Evolutionary conservation across 2,888 invertebrate species (phyloP), one percentile per base, ranked within the genome.

Genomic region (Girardia tigrina): DNA sequence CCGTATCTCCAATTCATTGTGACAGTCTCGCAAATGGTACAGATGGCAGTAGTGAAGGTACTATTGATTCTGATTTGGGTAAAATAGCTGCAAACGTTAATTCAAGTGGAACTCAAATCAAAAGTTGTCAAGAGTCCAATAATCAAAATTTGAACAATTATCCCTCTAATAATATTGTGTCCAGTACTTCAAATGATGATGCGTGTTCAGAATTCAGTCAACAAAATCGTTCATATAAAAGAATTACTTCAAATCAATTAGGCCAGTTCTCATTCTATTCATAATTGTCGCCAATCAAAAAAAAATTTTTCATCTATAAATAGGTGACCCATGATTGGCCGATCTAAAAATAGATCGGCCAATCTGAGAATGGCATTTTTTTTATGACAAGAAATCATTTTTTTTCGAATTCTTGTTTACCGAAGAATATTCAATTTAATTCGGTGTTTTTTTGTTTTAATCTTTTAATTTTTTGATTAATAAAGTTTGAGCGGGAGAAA

Each of bases 11-110:
- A 56, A 4, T 56, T 56, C 56, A 56, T n/a, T 56, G 56, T 56
- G 56, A 56, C n/a, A 56, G 56, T 56, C n/a, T 56, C n/a, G 56
- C 56, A 4, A 56, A 56, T 56, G 56, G 56, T n/a, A 56, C 56
- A 20, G 56, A 56, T n/a, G 56, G 56, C 23, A 56, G 56, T n/a
- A 56, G 56, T 56, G 56, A 56, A 56, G 56, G 56, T 20, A 56
- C 56, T 8, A 12, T 56, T n/a, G 56, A 56, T 56, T 56, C 56
- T n/a, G 56, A 56, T 8, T 16, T 56, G 23, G 56, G 56, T 20
- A 56, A 56, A 56, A 16, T 56, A 20, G 56, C 23, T 20, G 56
- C 56, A 6, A 56, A 56, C n/a, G 4, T 56, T 8, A 56, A n/a
- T 8, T 12, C 56, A 56, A n/a, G 20, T n/a, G n/a, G 56, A 2